Conservation (phyloP, 2,888 invertebrate genomes). For the Drosophila testacea region DNA sequence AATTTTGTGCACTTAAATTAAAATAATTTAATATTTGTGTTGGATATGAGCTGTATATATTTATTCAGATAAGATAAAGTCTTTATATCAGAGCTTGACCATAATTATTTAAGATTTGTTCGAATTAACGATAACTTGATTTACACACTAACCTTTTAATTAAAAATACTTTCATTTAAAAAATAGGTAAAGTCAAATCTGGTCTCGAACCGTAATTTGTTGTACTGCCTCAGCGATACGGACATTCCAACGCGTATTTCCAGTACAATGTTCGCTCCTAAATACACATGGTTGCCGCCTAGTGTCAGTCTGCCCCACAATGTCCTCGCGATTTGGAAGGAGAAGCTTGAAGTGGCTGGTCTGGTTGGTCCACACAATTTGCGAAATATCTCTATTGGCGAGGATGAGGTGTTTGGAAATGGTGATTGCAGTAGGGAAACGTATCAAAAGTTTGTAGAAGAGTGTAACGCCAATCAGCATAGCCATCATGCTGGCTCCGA, state of each 20-base stretch:
- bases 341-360: slow-evolving; percentile 49
- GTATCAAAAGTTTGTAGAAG: slow-evolving; percentile 37
- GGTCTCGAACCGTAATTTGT: slow-evolving; percentile 94
- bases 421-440: slow-evolving; percentile 42
- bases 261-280: slow-evolving; percentile 88
- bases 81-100: no score
- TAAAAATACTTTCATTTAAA: background rate
- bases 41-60: no score
- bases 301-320: slow-evolving; percentile 88
- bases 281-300: slow-evolving; percentile 92
- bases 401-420: slow-evolving; percentile 83
- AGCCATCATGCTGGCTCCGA: slow-evolving; percentile 32
- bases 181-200: slow-evolving; percentile 87
- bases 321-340: slow-evolving; percentile 76
- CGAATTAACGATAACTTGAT: no score
- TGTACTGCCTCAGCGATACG: slow-evolving; percentile 88
- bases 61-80: no score
- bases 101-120: no score
- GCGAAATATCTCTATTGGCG: slow-evolving; percentile 85
- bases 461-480: slow-evolving; percentile 47
- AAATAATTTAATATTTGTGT: no score
- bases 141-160: no score
- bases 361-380: slow-evolving; percentile 85
- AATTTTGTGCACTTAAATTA: no score
- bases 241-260: slow-evolving; percentile 75